A percentile compares a stretch with the other conserved stretches of the same genome.
Conservation (phyloP, 2,113 vertebrate species). For the Pseudolaguvia tuberculata region DNA sequence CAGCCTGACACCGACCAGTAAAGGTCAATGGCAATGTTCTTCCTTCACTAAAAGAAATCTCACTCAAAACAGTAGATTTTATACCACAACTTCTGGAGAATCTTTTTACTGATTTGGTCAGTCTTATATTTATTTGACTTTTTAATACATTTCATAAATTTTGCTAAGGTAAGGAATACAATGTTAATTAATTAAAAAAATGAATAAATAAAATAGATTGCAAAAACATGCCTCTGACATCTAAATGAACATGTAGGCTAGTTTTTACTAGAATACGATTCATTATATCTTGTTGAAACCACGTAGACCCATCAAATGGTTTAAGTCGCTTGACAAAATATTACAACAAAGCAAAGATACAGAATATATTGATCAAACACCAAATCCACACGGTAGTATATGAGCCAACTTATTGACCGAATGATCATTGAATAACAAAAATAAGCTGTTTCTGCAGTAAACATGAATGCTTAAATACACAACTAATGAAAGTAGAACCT, state of each 20-base stretch:
- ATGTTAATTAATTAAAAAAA: background rate
- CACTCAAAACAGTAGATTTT: slow-evolving; percentile 4
- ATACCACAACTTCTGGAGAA: background rate
- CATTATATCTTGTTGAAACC: background rate
- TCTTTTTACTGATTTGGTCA: background rate
- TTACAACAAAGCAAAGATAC: background rate
- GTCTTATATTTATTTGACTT: background rate
- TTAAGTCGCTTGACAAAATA: background rate
- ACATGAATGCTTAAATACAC: too few relatives aligned
- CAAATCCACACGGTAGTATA: background rate
- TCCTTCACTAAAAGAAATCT: slow-evolving; percentile 31
- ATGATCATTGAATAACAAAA: background rate
- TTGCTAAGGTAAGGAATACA: background rate
- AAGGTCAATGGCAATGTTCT: slow-evolving; percentile 40
- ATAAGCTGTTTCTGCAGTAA: background rate
- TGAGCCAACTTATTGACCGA: background rate
- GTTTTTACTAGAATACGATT: background rate
- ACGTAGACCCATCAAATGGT: too few relatives aligned
- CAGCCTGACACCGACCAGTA: slow-evolving; percentile 34
- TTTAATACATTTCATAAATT: background rate
- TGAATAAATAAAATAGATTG: too few relatives aligned
- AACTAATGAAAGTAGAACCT: too few relatives aligned
- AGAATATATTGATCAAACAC: background rate
- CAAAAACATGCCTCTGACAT: background rate
- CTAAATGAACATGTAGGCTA: background rate